Evolutionary conservation across 2,797 vertebrate species (phyloP).

Genomic region (Tarsius wallacei): DNA sequence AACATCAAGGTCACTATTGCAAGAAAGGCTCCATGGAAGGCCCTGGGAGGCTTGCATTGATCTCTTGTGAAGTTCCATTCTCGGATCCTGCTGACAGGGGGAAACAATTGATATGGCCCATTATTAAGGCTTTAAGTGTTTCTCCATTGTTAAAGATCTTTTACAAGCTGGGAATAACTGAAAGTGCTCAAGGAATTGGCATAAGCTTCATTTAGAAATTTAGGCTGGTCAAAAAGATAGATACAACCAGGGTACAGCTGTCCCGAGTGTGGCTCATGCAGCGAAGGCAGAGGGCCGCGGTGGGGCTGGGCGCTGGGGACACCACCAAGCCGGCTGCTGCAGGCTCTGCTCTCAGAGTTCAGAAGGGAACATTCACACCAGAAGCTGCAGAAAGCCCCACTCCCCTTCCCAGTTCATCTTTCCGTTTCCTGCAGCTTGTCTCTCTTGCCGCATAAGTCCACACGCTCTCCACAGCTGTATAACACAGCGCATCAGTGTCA

Average conservation of each 20-base stretch:
- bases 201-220: conserved; percentile 83
- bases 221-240: conserved; percentile 74
- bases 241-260: neutral
- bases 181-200: conserved; percentile 79
- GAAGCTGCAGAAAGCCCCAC: neutral
- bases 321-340: neutral
- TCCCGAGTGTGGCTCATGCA: neutral
- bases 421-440: neutral
- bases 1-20: conserved; percentile 71
- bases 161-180: conserved; percentile 81
- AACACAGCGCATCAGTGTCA: neutral
- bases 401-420: neutral
- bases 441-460: neutral
- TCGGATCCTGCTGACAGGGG: conserved; percentile 81
- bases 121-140: conserved; percentile 85
- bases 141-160: conserved; percentile 86
- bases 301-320: fast-evolving
- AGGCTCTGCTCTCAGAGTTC: neutral
- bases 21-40: neutral
- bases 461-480: neutral
- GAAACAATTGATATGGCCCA: conserved; percentile 80
- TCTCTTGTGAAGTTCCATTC: conserved; percentile 73
- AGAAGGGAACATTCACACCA: neutral
- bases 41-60: conserved; percentile 71
- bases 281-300: neutral